Evolutionary conservation across 2,888 invertebrate species (phyloP).

Genomic region (Molanna angustata): DNA sequence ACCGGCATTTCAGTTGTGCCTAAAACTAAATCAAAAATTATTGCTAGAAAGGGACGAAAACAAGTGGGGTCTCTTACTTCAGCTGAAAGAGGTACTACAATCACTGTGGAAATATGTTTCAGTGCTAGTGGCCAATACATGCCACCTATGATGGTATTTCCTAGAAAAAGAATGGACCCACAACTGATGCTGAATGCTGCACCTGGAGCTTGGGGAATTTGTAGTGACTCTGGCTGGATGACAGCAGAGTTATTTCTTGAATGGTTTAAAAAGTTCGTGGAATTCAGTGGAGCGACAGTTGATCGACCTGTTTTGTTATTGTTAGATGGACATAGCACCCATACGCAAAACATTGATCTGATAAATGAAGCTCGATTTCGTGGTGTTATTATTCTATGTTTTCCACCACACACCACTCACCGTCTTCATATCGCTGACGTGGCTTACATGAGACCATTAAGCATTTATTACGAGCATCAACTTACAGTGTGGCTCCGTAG

Average conservation of each 20-base stretch:
- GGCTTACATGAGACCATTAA: too few relatives aligned
- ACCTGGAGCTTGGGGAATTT: neutral
- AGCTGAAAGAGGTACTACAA: neutral
- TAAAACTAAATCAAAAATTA: neutral
- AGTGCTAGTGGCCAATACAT: neutral
- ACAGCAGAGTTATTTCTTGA: neutral
- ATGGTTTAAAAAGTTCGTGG: neutral
- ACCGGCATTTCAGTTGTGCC: neutral
- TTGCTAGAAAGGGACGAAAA: neutral
- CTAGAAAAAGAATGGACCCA: neutral
- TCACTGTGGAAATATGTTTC: neutral
- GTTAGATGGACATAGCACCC: neutral
- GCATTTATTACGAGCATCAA: too few relatives aligned
- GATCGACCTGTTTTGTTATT: neutral
- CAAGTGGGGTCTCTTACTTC: neutral
- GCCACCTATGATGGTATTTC: neutral
- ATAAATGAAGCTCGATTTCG: too few relatives aligned
- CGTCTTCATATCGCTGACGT: too few relatives aligned
- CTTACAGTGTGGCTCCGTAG: too few relatives aligned
- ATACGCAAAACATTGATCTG: too few relatives aligned
- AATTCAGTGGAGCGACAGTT: neutral
- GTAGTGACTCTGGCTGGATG: neutral
- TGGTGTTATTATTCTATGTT: too few relatives aligned
- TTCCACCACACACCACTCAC: too few relatives aligned
- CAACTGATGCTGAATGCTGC: neutral